phyloP scores from a whole-genome alignment of 1,140 invertebrate genomes.

The Hyphantria cunea region DNA sequence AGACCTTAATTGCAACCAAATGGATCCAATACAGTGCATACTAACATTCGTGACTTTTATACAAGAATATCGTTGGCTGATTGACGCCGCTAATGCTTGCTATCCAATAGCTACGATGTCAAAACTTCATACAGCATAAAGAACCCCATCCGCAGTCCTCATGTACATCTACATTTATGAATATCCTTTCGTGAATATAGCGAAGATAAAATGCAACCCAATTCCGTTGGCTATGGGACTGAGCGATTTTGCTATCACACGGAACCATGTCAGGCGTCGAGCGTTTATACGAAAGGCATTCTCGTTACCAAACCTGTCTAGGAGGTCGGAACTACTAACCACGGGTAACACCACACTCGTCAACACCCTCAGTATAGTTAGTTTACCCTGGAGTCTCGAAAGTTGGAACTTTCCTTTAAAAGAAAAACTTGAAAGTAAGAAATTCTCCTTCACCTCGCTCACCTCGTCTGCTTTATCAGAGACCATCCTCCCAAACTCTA shows the following conservation, averaged over 20 bases:
- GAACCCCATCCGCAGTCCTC: no score
- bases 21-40: constrained; percentile 57
- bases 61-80: constrained; percentile 62
- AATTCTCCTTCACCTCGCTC: background rate
- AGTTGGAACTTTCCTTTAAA: constrained; percentile 30
- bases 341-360: constrained; percentile 14
- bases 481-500: background rate
- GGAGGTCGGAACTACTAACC: no score
- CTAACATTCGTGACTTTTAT: constrained; percentile 50
- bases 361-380: constrained; percentile 55
- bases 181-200: background rate
- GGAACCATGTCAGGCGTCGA: background rate
- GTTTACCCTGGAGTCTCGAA: constrained; percentile 56
- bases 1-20: constrained; percentile 31
- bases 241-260: background rate
- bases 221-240: background rate
- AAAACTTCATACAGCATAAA: constrained; percentile 59
- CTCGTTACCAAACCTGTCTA: no score
- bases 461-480: background rate
- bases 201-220: background rate
- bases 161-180: no score
- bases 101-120: constrained; percentile 67
- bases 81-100: constrained; percentile 55
- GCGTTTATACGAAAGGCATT: no score
- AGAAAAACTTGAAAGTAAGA: background rate